A percentile compares a stretch with the other conserved stretches of the same genome.
Conservation (phyloP, 2,797 vertebrate species). For the Danio tinwini region DNA sequence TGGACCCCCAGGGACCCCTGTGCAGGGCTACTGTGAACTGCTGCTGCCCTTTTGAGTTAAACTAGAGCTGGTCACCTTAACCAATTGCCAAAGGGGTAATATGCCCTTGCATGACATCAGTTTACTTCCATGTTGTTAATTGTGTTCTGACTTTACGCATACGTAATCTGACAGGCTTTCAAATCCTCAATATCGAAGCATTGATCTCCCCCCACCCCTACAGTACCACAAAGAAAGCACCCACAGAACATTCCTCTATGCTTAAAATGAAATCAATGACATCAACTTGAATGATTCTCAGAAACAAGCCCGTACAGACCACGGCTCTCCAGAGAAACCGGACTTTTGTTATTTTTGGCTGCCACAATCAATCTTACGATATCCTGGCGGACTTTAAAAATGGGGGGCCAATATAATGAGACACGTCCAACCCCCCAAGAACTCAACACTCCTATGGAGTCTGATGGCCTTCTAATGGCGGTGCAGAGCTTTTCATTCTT, state of each 20-base stretch:
- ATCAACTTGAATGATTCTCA: slow-evolving; percentile 64
- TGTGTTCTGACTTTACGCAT: neutral
- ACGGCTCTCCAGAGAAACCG: slow-evolving; percentile 57
- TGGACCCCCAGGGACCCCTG: slow-evolving; percentile 48
- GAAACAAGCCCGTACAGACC: slow-evolving; percentile 48
- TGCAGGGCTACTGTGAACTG: slow-evolving; percentile 59
- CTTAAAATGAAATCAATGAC: slow-evolving; percentile 60
- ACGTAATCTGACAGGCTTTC: neutral
- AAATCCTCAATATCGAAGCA: neutral
- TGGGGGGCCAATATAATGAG: slow-evolving; percentile 56
- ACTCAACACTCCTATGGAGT: slow-evolving; percentile 52
- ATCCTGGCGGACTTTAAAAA: slow-evolving; percentile 60
- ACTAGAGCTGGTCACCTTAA: slow-evolving; percentile 43
- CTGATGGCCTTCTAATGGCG: slow-evolving; percentile 65
- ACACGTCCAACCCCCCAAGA: slow-evolving; percentile 54
- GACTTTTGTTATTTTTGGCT: slow-evolving; percentile 68
- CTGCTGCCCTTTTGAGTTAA: slow-evolving; percentile 40
- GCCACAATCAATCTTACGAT: slow-evolving; percentile 63
- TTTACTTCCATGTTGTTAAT: slow-evolving; percentile 25
- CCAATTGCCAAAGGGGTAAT: slow-evolving; percentile 24
- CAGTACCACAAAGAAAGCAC: slow-evolving; percentile 47
- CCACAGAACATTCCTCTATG: slow-evolving; percentile 35
- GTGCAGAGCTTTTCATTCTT: slow-evolving; percentile 58
- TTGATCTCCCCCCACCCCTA: neutral
- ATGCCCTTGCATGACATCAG: slow-evolving; percentile 8